Evolutionary conservation across 2,888 invertebrate genomes (phyloP), one percentile per base, ranked within the genome.

Genomic region (Petrolisthes cinctipes): DNA sequence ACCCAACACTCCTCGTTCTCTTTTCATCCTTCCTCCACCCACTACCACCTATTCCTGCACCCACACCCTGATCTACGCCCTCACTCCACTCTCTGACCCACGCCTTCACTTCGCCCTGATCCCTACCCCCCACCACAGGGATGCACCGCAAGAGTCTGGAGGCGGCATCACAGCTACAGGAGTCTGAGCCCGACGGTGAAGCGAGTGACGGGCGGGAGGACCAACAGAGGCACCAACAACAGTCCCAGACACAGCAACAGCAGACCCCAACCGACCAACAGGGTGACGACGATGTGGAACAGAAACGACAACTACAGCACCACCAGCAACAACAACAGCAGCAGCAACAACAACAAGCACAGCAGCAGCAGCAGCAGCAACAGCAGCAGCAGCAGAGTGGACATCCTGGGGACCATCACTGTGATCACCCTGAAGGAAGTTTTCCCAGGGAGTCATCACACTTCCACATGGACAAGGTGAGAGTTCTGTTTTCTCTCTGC

Each of bases 61-160:
- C 37, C 37, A 37, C 37, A 37, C 37, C 37, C 37, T 37, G 37
- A 37, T 37, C 37, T 37, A 37, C 37, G 37, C 37, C 37, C 37
- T 37, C 37, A 37, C 37, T 37, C 37, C 61, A 11, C 61, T 61
- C 61, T 61, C 61, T 17, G 17, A 61, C 11, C 61, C 9, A 11
- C 61, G 61, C 61, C 17, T 9, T 11, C 17, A 61, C 61, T 61
- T 61, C 61, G 61, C 17, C 61, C 17, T 61, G 61, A 61, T 17
- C 61, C 61, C 61, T 0, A 17, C 9, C 61, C 61, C 61, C 56
- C 53, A 37, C 82, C 75, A 91, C 94, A 99, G 99, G 99, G 93
- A 99, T 99, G 99, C 99, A 99, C 94, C 96, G 99, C 92, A 99
- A 99, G 94, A 98, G 98, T 82, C 94, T 99, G 92, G 99, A 99